Evolutionary conservation across 2,888 invertebrate genomes (phyloP).

Genomic region (Polydesmus complanatus): DNA sequence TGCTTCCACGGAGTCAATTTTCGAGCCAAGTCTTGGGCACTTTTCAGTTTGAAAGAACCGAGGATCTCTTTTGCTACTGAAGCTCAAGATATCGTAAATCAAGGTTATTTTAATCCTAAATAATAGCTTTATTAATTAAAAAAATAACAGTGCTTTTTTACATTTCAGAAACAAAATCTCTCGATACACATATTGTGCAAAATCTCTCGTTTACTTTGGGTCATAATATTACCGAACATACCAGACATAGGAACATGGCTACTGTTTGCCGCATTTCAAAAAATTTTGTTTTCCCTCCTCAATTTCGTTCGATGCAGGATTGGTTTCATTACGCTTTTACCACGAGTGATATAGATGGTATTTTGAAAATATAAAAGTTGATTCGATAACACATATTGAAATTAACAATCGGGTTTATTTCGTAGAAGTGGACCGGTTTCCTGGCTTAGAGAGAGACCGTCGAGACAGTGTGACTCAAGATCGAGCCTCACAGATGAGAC

Average conservation of each 20-base stretch:
- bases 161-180: slow-evolving; percentile 36
- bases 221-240: slow-evolving; percentile 41
- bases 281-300: slow-evolving; percentile 84
- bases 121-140: not conserved
- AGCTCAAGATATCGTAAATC: slow-evolving; percentile 53
- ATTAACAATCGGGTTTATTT: not conserved
- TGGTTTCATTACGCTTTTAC: slow-evolving; percentile 97
- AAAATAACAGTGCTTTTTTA: slow-evolving; percentile 33
- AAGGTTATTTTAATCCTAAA: slow-evolving; percentile 26
- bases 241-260: slow-evolving; percentile 77
- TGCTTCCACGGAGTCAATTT: slow-evolving; percentile 97
- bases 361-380: slow-evolving; percentile 20
- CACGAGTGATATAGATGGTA: slow-evolving; percentile 85
- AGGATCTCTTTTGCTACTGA: slow-evolving; percentile 85
- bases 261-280: slow-evolving; percentile 84
- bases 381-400: not conserved
- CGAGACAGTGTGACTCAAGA: slow-evolving; percentile 33
- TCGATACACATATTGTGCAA: slow-evolving; percentile 56
- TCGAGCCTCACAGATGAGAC: slow-evolving; percentile 22
- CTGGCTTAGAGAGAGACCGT: slow-evolving; percentile 65
- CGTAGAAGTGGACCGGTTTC: slow-evolving; percentile 75
- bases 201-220: slow-evolving; percentile 80
- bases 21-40: slow-evolving; percentile 88
- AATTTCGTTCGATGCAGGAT: slow-evolving; percentile 83
- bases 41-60: slow-evolving; percentile 85